Conservation (phyloP, 2,888 invertebrate genomes). For the Aphidius colemani region DNA sequence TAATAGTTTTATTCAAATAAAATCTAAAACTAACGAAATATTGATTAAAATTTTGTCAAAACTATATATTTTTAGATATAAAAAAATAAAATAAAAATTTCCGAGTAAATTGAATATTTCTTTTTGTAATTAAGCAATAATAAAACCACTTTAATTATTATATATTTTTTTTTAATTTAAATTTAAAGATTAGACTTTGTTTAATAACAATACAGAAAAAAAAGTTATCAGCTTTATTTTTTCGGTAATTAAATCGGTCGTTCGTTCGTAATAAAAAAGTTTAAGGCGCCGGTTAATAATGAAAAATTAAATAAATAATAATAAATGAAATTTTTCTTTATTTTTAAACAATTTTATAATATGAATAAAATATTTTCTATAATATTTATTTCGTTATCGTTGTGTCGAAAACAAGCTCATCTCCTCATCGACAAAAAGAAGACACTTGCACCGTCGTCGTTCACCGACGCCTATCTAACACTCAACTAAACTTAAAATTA, state of each 20-base stretch:
- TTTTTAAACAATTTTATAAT: not conserved
- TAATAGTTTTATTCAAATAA: constrained; percentile 3
- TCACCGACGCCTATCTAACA: constrained; percentile 55
- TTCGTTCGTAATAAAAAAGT: constrained; percentile 48
- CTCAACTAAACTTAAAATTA: constrained; percentile 40
- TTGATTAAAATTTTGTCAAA: too few relatives aligned
- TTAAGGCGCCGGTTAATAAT: constrained; percentile 40
- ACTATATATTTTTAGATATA: not conserved
- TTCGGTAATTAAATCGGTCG: constrained; percentile 41
- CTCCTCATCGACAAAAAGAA: constrained; percentile 7
- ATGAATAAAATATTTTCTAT: too few relatives aligned
- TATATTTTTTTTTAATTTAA: not conserved
- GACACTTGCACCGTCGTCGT: constrained; percentile 43
- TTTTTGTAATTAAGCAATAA: not conserved
- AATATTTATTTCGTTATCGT: constrained; percentile 15
- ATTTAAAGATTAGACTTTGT: too few relatives aligned
- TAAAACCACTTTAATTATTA: constrained; percentile 3
- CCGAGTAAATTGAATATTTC: not conserved
- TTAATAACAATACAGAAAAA: too few relatives aligned
- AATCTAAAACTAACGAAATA: not conserved
- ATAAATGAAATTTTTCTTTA: constrained; percentile 20
- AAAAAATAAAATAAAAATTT: not conserved
- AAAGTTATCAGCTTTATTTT: too few relatives aligned
- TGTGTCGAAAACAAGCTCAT: constrained; percentile 28
- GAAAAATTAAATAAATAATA: constrained; percentile 3